phyloP scores from a whole-genome alignment of 1,140 invertebrate species.

The Heliconius nattereri region DNA sequence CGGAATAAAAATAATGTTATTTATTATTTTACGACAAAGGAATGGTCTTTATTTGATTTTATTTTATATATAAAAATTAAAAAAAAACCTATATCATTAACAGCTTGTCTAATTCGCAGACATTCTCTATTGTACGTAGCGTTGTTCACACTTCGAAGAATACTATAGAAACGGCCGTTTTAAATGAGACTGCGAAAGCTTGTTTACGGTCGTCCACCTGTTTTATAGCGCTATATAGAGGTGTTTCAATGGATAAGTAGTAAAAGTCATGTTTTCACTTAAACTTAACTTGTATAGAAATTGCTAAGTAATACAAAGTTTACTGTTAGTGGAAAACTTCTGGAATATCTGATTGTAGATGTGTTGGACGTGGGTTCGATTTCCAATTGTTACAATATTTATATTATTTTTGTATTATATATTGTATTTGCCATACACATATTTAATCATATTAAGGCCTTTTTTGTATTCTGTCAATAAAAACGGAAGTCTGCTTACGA shows the following conservation, averaged over 20 bases:
- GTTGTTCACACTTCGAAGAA: slow-evolving; percentile 25
- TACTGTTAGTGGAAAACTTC: not conserved
- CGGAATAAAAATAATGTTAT: no score
- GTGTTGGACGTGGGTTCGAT: no score
- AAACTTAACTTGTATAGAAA: slow-evolving; percentile 2
- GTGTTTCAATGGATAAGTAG: not conserved
- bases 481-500: no score
- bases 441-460: no score
- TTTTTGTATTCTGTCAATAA: no score
- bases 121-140: not conserved
- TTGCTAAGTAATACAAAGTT: not conserved
- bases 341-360: no score
- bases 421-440: no score
- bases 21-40: no score
- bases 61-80: no score
- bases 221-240: slow-evolving; percentile 11
- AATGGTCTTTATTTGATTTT: no score
- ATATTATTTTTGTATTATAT: no score
- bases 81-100: not conserved
- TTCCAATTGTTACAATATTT: no score
- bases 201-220: not conserved
- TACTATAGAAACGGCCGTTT: slow-evolving; percentile 3
- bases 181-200: slow-evolving; percentile 28
- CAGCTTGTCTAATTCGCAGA: not conserved
- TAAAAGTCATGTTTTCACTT: slow-evolving; percentile 10